Evolutionary conservation across 2,888 invertebrate genomes (phyloP), one percentile per base, ranked within the genome.

Genomic region (Lasius fuliginosus): DNA sequence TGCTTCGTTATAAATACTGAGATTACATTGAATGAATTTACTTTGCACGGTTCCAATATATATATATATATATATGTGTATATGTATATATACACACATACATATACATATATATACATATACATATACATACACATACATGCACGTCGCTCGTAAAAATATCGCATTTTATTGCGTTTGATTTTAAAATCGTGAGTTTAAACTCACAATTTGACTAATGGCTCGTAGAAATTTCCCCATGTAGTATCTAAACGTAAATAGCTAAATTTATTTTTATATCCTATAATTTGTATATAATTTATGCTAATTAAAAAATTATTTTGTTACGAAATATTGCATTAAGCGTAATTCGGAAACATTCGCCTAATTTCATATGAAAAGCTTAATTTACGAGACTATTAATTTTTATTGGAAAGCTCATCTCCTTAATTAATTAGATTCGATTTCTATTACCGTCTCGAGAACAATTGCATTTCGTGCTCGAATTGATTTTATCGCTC

Each of bases 351-450:
- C n/a, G 33, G 33, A 75, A 64, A 75, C 12, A 36, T 23, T 62
- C n/a, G 36, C 18, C 40, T 56, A 9, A 68, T 56, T 40, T 40
- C 8, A 40, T 64, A 9, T 12, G 62, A 36, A 18, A 67, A 53
- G 76, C 76, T n/a, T 40, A 77, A 40, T 77, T 56, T 56, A 23
- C 42, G 67, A 18, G 12, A 12, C 40, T 49, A 5, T 23, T 75
- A 49, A 58, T 75, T 36, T 64, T 27, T 56, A 27, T 18, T 11
- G 6, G n/a, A 56, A 30, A 56, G 18, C 11, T 74, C 74, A 60
- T 75, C 74, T 71, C 69, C 71, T 71, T 71, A 82, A 62, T 71
- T 71, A 82, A 62, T 85, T 46, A n/a, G 33, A 82, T 73, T 75
- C 49, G 74, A 76, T 65, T 67, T 46, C n/a, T 86, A 49, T 46